These are phyloP conservation scores for Mycteria americana DNA, from an alignment of 2,797 vertebrate genomes.

Conservation along the genomic window DNA sequence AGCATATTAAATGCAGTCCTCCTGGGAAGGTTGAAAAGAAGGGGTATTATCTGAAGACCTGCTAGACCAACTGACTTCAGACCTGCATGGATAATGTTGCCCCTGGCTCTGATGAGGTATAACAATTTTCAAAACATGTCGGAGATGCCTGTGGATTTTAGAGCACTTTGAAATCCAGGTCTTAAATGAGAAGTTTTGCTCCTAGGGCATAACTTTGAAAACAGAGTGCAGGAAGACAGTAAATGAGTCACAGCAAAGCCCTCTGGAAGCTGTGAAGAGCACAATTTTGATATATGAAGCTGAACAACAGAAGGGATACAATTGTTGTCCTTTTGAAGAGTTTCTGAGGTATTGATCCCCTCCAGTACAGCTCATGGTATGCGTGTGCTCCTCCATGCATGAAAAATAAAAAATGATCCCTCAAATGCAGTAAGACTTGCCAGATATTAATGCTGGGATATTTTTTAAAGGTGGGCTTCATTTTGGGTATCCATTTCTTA, in stretches of 20 bases:
- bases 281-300: neutral
- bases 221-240: slow-evolving; percentile 29
- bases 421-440: neutral
- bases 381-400: neutral
- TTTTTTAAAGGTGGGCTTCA: neutral
- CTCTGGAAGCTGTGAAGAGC: slow-evolving; percentile 8
- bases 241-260: slow-evolving; percentile 36
- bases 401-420: neutral
- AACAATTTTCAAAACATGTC: slow-evolving; percentile 45
- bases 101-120: neutral
- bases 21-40: neutral
- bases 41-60: neutral
- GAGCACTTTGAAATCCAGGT: slow-evolving; percentile 48
- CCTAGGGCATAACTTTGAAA: slow-evolving; percentile 62
- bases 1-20: neutral
- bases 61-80: slow-evolving; percentile 18
- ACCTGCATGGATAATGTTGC: slow-evolving; percentile 19
- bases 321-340: neutral
- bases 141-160: slow-evolving; percentile 58
- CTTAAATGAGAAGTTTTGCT: slow-evolving; percentile 53
- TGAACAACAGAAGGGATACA: neutral
- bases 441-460: neutral
- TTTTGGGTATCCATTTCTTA: neutral
- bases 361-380: neutral
- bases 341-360: neutral